Evolutionary conservation across 2,797 vertebrate genomes (phyloP).

Genomic region (Sebastes wilsoni): DNA sequence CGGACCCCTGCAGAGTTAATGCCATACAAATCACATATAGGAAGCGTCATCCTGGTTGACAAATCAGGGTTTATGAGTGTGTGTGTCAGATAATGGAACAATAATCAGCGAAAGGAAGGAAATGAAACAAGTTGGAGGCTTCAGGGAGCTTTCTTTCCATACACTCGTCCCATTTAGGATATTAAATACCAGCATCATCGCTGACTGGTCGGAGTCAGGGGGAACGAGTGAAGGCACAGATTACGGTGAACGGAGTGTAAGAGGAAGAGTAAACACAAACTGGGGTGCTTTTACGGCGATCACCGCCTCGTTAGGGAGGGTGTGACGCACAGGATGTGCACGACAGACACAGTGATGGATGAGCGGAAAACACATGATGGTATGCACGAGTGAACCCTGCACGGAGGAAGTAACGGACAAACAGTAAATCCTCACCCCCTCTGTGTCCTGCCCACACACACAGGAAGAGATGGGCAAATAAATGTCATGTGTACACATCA

Average conservation of each 20-base stretch:
- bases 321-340: conserved; percentile 48
- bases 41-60: conserved; percentile 7
- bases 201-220: conserved; percentile 3
- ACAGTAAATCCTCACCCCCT: conserved; percentile 54
- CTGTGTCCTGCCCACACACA: conserved; percentile 12
- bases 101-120: conserved; percentile 6
- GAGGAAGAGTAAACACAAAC: conserved; percentile 30
- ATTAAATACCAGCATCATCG: not conserved
- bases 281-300: conserved; percentile 38
- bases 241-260: not conserved
- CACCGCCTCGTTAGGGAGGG: conserved; percentile 46
- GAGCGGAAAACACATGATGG: conserved; percentile 49
- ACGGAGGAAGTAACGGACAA: conserved; percentile 34
- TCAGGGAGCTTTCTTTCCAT: not conserved
- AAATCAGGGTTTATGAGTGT: conserved; percentile 7
- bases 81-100: not conserved
- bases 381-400: conserved; percentile 48
- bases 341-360: conserved; percentile 56
- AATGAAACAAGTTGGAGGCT: conserved; percentile 20
- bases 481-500: not conserved
- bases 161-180: not conserved
- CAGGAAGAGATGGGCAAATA: conserved; percentile 2
- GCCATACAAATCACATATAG: conserved; percentile 29
- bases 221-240: not conserved
- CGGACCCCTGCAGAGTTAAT: conserved; percentile 27